A percentile compares a stretch with the other conserved stretches of the same genome.
Conservation (phyloP, 92 coral and sea anemone species). For the Epizoanthus scotinus region DNA sequence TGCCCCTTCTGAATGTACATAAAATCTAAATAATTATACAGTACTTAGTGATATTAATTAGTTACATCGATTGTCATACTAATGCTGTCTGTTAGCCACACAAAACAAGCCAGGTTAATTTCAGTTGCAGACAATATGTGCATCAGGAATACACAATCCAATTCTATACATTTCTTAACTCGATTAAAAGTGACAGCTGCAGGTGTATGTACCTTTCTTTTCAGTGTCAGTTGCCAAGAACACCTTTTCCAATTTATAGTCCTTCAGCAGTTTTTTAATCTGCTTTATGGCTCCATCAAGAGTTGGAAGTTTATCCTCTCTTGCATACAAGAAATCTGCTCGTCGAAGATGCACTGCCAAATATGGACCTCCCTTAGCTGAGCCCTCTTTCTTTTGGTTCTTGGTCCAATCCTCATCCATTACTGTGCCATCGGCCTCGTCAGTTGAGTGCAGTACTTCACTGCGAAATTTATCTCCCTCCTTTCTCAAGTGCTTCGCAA, state of each 20-base stretch:
- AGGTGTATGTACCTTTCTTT: constrained; percentile 66
- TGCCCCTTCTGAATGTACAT: background rate
- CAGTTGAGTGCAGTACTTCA: constrained; percentile 82
- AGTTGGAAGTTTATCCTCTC: constrained; percentile 81
- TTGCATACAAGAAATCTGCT: constrained; percentile 94
- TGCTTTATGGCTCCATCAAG: constrained; percentile 88
- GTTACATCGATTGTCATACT: no score
- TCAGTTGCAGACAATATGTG: background rate
- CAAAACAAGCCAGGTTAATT: background rate
- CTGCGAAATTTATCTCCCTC: constrained; percentile 93
- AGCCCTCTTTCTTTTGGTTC: constrained; percentile 85
- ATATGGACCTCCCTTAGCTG: constrained; percentile 92
- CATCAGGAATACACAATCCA: background rate
- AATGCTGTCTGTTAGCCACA: no score
- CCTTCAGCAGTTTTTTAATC: constrained; percentile 72
- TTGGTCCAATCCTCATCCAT: constrained; percentile 96
- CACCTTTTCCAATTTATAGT: constrained; percentile 82
- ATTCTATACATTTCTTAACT: no score
- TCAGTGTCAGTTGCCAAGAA: constrained; percentile 94
- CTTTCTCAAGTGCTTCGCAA: constrained; percentile 92
- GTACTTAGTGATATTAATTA: no score
- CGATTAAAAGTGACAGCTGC: no score
- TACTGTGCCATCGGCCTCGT: constrained; percentile 79
- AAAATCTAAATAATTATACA: background rate
- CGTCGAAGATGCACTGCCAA: constrained; percentile 89